phyloP scores from a whole-genome alignment of 2,888 invertebrate genomes.

The Limnephilus lunatus region DNA sequence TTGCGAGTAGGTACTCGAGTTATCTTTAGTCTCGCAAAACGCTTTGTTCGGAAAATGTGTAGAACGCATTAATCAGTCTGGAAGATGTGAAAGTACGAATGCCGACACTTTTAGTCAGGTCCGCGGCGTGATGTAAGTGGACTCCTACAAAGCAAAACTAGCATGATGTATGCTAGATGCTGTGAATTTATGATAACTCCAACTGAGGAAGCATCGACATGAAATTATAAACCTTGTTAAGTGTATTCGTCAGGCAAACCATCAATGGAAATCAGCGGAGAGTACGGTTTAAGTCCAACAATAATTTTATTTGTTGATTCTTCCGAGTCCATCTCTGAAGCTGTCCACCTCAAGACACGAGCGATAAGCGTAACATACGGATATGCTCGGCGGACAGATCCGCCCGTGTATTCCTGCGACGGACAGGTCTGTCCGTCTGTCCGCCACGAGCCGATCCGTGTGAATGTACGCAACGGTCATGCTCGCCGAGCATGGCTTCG shows the following conservation, averaged over 20 bases:
- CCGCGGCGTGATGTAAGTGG: not conserved
- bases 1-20: conserved; percentile 14
- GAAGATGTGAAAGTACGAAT: conserved; percentile 48
- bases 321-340: not conserved
- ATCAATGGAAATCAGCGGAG: not conserved
- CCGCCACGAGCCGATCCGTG: too few relatives aligned
- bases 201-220: not conserved
- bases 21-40: conserved; percentile 44
- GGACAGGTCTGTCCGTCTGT: too few relatives aligned
- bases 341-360: not conserved
- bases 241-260: not conserved
- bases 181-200: not conserved
- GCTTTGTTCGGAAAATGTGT: conserved; percentile 54
- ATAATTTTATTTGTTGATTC: not conserved
- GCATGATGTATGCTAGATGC: not conserved
- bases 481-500: too few relatives aligned
- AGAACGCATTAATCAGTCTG: conserved; percentile 56
- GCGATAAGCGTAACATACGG: too few relatives aligned
- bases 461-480: too few relatives aligned
- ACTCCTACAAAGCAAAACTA: not conserved
- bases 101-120: conserved; percentile 16
- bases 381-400: too few relatives aligned
- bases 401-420: too few relatives aligned
- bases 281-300: not conserved
- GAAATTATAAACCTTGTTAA: not conserved